Conservation (phyloP, 1,140 invertebrate genomes). For the Melipona quadrifasciata region DNA sequence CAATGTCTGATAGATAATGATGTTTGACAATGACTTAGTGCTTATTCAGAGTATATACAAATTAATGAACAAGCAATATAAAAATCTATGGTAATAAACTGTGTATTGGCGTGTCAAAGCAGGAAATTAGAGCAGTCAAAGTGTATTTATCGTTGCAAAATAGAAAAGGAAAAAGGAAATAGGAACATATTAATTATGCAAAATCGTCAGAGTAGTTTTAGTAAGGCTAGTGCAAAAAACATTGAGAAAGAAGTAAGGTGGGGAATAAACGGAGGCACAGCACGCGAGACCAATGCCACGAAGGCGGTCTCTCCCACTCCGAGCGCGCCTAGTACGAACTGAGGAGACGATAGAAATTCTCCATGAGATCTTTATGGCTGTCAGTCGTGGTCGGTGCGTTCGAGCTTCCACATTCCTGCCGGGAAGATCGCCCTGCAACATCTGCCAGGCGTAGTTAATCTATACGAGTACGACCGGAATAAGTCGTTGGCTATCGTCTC, state of each 20-base stretch:
- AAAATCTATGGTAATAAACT: background rate
- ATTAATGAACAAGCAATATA: background rate
- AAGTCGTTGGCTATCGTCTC: background rate
- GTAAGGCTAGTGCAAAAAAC: constrained; percentile 56
- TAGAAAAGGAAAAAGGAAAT: background rate
- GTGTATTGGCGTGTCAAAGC: background rate
- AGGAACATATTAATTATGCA: too few relatives aligned
- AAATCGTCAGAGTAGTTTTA: constrained; percentile 12
- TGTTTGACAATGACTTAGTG: background rate
- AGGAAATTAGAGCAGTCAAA: background rate
- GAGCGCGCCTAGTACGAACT: constrained; percentile 44
- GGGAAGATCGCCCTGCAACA: constrained; percentile 16
- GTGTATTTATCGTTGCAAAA: background rate
- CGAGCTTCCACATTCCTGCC: constrained; percentile 59
- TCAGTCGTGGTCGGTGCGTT: constrained; percentile 73
- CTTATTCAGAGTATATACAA: background rate
- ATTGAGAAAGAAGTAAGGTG: constrained; percentile 26
- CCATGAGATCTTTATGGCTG: constrained; percentile 73
- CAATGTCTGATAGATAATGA: background rate
- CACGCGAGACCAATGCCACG: constrained; percentile 68
- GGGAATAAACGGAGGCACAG: constrained; percentile 55
- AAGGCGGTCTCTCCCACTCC: constrained; percentile 67
- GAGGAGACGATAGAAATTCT: constrained; percentile 64
- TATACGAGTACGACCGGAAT: background rate
- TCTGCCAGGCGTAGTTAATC: background rate